phyloP scores from a whole-genome alignment of 2,113 vertebrate genomes.

The Indicator maculatus region DNA sequence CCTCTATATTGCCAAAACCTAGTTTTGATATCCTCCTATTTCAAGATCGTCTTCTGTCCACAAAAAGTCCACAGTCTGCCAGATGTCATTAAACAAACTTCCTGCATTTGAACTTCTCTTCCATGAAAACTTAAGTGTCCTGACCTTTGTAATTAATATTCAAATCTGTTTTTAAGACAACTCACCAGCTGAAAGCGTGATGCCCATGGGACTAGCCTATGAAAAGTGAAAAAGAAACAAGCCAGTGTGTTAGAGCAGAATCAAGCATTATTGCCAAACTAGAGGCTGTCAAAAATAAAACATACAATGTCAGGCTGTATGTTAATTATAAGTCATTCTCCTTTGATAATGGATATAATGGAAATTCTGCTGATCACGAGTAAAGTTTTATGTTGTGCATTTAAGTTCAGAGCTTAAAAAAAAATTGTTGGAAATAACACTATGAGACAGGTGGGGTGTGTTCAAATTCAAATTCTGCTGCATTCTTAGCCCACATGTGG shows the following conservation, averaged over 20 bases:
- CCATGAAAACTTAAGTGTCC: not conserved
- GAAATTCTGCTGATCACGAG: not conserved
- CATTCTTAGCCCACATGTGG: not conserved
- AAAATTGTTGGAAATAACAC: not conserved
- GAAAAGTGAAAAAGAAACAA: not conserved
- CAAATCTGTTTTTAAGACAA: constrained; percentile 3
- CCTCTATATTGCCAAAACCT: constrained; percentile 78
- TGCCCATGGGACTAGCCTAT: not conserved
- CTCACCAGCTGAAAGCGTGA: not conserved
- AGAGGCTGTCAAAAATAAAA: not conserved
- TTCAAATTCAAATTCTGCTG: not conserved
- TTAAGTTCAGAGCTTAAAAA: not conserved
- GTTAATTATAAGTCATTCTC: not conserved
- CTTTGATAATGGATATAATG: not conserved
- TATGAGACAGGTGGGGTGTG: not conserved
- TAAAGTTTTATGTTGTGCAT: not conserved
- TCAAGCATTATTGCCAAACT: not conserved
- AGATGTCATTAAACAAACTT: constrained; percentile 13
- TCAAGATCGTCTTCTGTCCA: not conserved
- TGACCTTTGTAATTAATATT: not conserved
- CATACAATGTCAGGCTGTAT: not conserved
- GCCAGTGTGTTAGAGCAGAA: not conserved
- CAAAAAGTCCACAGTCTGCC: not conserved
- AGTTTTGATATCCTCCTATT: constrained; percentile 60
- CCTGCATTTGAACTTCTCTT: constrained; percentile 31